Base-by-base conservation (phyloP, 2,888 invertebrate genomes). In the Catocala nupta region DNA sequence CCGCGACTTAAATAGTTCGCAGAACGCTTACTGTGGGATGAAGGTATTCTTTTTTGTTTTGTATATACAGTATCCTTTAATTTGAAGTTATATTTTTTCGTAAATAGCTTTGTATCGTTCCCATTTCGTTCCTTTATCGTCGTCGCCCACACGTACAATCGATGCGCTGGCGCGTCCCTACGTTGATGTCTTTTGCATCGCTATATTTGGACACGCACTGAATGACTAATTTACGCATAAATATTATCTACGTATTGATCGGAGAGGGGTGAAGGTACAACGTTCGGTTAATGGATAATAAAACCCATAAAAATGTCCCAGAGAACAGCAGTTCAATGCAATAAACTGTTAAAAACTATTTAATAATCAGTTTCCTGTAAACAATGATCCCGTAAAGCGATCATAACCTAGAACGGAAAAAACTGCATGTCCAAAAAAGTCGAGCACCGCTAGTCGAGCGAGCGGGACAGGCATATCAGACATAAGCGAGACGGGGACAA, bases 341-440 rank as follows among this genome's bases (percentile, higher is more conserved):
- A 58, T 50, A 63, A 70, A 63, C 57, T 44, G 39, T 63, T 65
- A 65, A 62, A 59, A 67, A 54, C 42, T 61, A 69, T 47, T 64
- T 71, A 77, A 77, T 78, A 73, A 81, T 81, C 80, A 79, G 78
- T 82, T 82, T 77, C 77, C 83, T 81, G 84, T 85, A 87, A 88
- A 89, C 87, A 88, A 88, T 85, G 81, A 82, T 87, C 81, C 85
- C 87, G 88, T 89, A 89, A 85, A 88, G 79, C 84, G 84, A 85
- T 86, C 83, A 87, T 87, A 89, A 86, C 86, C 86, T 84, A 87
- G 88, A 89, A 89, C 85, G 90, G 89, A 89, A 92, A 90, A 91
- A 93, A 90, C 86, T 89, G 89, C 91, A 90, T 81, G 83, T 86
- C 90, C 92, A 91, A 94, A 93, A 93, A 94, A 92, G 88, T 91